Evolutionary conservation across 2,113 vertebrate genomes (phyloP), one percentile per base, ranked within the genome.

Genomic region (Varanus komodoensis): DNA sequence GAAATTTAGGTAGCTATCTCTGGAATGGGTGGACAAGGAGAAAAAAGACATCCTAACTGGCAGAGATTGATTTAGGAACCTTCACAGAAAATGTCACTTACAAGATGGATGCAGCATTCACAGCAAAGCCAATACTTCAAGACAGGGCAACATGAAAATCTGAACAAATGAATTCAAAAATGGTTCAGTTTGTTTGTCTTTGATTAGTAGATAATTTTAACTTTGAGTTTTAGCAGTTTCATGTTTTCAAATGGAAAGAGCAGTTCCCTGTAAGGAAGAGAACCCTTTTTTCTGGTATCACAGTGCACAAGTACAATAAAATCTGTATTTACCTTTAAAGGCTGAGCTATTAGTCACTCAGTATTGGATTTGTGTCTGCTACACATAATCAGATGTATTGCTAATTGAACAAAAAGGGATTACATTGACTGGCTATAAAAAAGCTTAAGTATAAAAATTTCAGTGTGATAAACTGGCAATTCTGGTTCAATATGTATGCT

Each of bases 351-450:
- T 84, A 86, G 64, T 27, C 11, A 82, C 21, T 4, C 14, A 15
- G 7, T 52, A 27, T 2, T 82, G 34, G 34, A 50, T 48, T 21
- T 84, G 2, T 69, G 61, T 23, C 32, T 86, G 61, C 44, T 83
- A 89, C 2, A 52, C 0, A 1, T 71, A 57, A 89, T 88, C 86
- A 88, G 25, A 86, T 86, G 52, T 57, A 74, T 86, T 90, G 38
- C 84, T 61, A 82, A 64, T 50, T 86, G 89, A 90, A 90, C 84
- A 69, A 48, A 91, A 75, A 89, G 11, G 68, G 50, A 85, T 54
- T 88, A 81, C 29, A 74, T 52, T 69, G 86, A 82, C 57, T 91
- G 38, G 80, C 88, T 69, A 82, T 90, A 87, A 85, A 90, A 92
- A 79, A n/a, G 21, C 25, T 86, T 90, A 87, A 91, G 48, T 88